Evolutionary conservation across 2,797 vertebrate genomes (phyloP), one percentile per base, ranked within the genome.

Genomic region (Bryconaethiops microstoma): DNA sequence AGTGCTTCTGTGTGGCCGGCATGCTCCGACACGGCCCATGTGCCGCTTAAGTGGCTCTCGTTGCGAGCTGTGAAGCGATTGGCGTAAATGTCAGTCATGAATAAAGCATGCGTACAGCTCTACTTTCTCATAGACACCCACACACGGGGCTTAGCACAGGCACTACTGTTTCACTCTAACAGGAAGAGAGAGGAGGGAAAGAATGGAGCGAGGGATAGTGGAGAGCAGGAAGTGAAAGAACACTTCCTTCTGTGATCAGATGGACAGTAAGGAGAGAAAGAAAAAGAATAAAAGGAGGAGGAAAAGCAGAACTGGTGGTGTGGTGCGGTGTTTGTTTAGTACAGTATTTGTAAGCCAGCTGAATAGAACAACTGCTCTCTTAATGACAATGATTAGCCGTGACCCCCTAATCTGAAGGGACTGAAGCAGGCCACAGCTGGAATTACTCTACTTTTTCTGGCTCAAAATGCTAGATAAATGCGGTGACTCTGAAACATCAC

Each of bases 41-140:
- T 84, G 80, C 73, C 82, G 57, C 81, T 88, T 91, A 90, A 92
- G 87, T 91, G 90, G 86, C 88, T 91, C 89, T 92, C 86, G 84
- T 88, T 90, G 87, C 84, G 85, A 83, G 78, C 88, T 84, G 88
- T 89, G 89, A 92, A 92, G 62, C 73, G 63, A 78, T 77, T 89
- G 89, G 87, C 88, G 86, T 90, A 88, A 94, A 92, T 87, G 90
- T 86, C 89, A 78, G 84, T 86, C 93, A 91, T 95, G 89, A 94
- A 94, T 93, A 93, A 95, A 78, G 78, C 84, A 95, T 92, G 88
- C 78, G 57, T 52, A 1, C 42, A 84, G 90, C 88, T 95, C 90
- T 1, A 67, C 85, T 95, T 94, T 92, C 93, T 90, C 89, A 86
- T 69, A 84, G 86, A 89, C 89, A 7, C 55, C 55, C 42, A 2